A percentile compares a stretch with the other conserved stretches of the same genome.
Conservation (phyloP, 2,888 invertebrate species). For the Penaeus monodon region DNA sequence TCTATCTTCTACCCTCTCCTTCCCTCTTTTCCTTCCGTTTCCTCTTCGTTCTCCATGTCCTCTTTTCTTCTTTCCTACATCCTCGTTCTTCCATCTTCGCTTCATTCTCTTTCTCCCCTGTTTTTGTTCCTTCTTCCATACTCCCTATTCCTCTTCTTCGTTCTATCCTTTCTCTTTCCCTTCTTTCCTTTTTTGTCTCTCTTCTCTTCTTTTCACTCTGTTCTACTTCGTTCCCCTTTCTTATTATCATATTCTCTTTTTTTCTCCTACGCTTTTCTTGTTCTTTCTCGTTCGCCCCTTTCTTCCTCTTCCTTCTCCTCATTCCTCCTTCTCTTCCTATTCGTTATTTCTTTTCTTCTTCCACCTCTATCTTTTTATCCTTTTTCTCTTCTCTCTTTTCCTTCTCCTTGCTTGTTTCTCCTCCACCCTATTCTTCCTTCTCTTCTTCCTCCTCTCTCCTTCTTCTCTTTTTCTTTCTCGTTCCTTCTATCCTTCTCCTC, state of each 20-base stretch:
- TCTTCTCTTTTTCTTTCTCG: background rate
- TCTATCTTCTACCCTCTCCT: background rate
- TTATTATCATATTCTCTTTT: background rate
- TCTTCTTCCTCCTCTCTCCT: background rate
- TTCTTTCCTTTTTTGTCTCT: too few species aligned
- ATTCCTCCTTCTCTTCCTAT: conserved; percentile 8
- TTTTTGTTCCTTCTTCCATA: background rate
- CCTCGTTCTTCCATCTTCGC: background rate
- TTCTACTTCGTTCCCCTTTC: background rate
- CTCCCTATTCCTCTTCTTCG: background rate
- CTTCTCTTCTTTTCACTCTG: background rate
- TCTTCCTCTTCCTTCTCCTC: background rate
- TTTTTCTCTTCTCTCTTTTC: background rate
- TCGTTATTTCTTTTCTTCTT: conserved; percentile 20
- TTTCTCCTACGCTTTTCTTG: background rate
- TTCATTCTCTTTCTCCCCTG: background rate
- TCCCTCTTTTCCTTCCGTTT: background rate
- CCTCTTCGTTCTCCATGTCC: background rate
- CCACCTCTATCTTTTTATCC: conserved; percentile 8
- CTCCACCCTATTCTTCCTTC: too few species aligned
- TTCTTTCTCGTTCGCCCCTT: background rate
- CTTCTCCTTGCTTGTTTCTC: too few species aligned
- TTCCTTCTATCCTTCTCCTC: background rate
- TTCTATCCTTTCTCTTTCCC: too few species aligned
- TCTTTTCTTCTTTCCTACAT: background rate